phyloP scores from a whole-genome alignment of 2,113 vertebrate genomes.

The Seriola quinqueradiata region DNA sequence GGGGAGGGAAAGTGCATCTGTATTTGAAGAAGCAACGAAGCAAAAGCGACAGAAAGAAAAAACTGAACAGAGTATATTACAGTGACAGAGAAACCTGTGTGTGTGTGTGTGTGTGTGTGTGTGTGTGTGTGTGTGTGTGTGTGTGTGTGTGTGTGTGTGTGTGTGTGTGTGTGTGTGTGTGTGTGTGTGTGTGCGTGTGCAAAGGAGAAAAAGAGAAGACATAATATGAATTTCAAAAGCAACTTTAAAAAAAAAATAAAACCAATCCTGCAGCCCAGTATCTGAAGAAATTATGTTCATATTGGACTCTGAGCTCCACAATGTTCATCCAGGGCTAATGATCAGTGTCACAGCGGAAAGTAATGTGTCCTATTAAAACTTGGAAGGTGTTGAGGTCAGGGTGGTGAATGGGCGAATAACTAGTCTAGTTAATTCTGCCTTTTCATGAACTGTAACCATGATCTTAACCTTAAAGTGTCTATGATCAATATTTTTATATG shows the following conservation, averaged over 20 bases:
- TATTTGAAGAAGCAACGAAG: slow-evolving; percentile 40
- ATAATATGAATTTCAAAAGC: slow-evolving; percentile 35
- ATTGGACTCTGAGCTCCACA: neutral
- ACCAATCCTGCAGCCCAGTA: neutral
- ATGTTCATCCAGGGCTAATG: neutral
- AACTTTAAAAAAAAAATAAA: neutral
- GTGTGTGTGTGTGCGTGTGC: neutral
- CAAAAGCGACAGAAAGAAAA: slow-evolving; percentile 17
- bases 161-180: slow-evolving; percentile 11
- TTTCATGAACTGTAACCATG: neutral
- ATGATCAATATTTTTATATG: neutral
- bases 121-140: slow-evolving; percentile 6
- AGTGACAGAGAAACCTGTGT: slow-evolving; percentile 9
- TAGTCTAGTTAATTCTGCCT: neutral
- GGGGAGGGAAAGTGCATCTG: slow-evolving; percentile 24
- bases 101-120: slow-evolving; percentile 7
- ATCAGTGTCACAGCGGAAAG: neutral
- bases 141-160: neutral
- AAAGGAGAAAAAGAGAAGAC: neutral
- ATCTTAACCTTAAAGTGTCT: neutral
- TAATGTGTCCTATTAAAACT: neutral
- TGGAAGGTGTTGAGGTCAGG: neutral
- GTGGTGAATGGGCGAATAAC: neutral
- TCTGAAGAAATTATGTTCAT: neutral
- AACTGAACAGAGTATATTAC: slow-evolving; percentile 6